Base-by-base conservation (phyloP, 2,797 vertebrate genomes). In the Acrocephalus scirpaceus region DNA sequence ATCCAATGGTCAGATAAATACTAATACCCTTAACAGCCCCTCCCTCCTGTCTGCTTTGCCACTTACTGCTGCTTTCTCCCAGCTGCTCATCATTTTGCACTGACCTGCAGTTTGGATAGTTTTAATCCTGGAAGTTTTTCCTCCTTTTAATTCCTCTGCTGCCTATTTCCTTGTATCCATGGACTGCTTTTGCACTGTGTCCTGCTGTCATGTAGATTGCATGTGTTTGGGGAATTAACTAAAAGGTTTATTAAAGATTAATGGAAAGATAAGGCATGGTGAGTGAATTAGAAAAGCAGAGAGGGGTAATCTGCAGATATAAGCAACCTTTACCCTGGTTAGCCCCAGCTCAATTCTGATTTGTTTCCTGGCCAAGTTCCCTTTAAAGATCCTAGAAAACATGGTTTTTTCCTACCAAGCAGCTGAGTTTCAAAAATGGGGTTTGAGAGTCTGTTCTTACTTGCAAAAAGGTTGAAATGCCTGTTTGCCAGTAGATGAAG, bases 201-300 rank as follows among this genome's bases (percentile, higher is more conserved):
- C 91, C 77, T 95, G 93, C 96, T 94, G 90, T 97, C 96, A 93
- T 86, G 88, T 93, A 94, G 67, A 80, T 89, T 93, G 89, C 32
- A 1, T 96, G 42, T 93, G 91, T 91, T 95, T 92, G 88, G 95
- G 88, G 97, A 96, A 98, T 97, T 97, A 97, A 96, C 92, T 93
- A 96, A 96, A 96, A 95, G 95, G 82, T 94, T 80, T 97, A 95
- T 96, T 97, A 96, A 97, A 97, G 97, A 97, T 95, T 92, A 96
- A 93, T 96, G 83, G 95, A 94, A 96, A 95, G 96, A 97, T 97
- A 97, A 74, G 67, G 38, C 94, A 44, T 87, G 83, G 93, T 90
- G 95, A 96, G 90, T 71, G 83, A 95, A 96, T 97, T 96, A 94
- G 93, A 90, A 96, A 96, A 96, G 88, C 96, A 65, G 93, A 93